Base-by-base conservation (phyloP, 2,113 vertebrate genomes). In the Lepus americanus region DNA sequence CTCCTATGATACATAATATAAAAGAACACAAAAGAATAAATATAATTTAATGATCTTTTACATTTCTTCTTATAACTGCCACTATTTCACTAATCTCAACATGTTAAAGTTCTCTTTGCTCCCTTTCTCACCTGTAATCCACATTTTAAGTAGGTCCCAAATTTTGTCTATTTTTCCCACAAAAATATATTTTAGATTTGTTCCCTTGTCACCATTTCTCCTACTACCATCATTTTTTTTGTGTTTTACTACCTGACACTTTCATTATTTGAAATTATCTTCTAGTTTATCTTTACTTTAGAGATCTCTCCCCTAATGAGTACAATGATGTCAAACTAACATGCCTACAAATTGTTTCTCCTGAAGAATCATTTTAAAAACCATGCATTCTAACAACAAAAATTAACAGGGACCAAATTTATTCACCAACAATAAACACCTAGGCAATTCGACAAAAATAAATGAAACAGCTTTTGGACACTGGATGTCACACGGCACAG, bases 1-100 rank as follows among this genome's bases (percentile, higher is more conserved):
- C 23, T 98, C 98, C 99, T 99, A 95, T 55, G 96, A 96, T 20
- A 44, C 0, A 0, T 5, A 84, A 81, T 7, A 73, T 6, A 59
- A 69, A 66, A 84, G 16, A 59, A 91, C 8, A 96, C 27, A 93
- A 76, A 59, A 90, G 53, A 74, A 78, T 23, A 20, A 86, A 51
- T 74, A 74, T 66, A 80, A 96, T 59, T 19, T 73, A 69, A 67
- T 36, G 25, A 44, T 66, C 12, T 61, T 79, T 92, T 61, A 80
- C 3, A 7, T 11, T 23, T 66, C 31, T 12, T 84, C 17, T 66
- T 80, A 92, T 17, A 67, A 70, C 2, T 79, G 55, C 10, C 25
- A 44, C 6, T 29, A 55, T 78, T 61, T 72, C 31, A 94, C 29
- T 55, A 77, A 33, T 51, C 3, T 81, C 9, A 93, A 59, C 79